These are phyloP conservation scores for Plagodis dolabraria DNA, from an alignment of 2,888 invertebrate species.

Conservation along the genomic window DNA sequence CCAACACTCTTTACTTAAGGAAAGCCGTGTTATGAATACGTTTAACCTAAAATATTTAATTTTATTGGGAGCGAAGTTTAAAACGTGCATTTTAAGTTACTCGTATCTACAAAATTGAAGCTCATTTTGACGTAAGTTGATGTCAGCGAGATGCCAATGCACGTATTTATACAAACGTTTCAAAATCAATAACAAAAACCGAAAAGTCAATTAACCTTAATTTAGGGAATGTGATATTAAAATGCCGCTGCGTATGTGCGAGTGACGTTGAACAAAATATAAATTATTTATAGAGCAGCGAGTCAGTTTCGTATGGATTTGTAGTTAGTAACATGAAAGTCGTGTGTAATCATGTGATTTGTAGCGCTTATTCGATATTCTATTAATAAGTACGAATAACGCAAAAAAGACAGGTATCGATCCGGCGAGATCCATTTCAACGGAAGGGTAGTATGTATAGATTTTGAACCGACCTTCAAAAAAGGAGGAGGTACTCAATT, in stretches of 20 bases:
- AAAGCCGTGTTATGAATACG: constrained; percentile 22
- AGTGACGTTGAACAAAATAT: constrained; percentile 17
- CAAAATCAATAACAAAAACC: constrained; percentile 59
- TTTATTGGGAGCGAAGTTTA: constrained; percentile 28
- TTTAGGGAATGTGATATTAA: constrained; percentile 54
- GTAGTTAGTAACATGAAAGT: not conserved
- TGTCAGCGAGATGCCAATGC: constrained; percentile 27
- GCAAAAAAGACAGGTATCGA: too few relatives aligned
- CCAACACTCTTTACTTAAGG: constrained; percentile 7
- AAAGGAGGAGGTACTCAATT: too few relatives aligned
- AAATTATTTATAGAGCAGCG: constrained; percentile 30
- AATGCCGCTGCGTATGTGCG: constrained; percentile 45
- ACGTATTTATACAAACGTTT: constrained; percentile 51
- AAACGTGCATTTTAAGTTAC: constrained; percentile 25
- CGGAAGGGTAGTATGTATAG: too few relatives aligned
- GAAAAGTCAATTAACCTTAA: constrained; percentile 71
- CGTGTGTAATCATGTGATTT: constrained; percentile 17
- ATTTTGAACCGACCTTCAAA: too few relatives aligned
- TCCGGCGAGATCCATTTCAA: too few relatives aligned
- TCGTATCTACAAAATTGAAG: constrained; percentile 35
- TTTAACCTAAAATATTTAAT: constrained; percentile 32
- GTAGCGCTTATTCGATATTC: not conserved
- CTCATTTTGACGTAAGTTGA: constrained; percentile 12
- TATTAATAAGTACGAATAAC: too few relatives aligned
- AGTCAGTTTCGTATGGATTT: constrained; percentile 14